Evolutionary conservation across 2,888 invertebrate species (phyloP).

Genomic region (Plagodis dolabraria): DNA sequence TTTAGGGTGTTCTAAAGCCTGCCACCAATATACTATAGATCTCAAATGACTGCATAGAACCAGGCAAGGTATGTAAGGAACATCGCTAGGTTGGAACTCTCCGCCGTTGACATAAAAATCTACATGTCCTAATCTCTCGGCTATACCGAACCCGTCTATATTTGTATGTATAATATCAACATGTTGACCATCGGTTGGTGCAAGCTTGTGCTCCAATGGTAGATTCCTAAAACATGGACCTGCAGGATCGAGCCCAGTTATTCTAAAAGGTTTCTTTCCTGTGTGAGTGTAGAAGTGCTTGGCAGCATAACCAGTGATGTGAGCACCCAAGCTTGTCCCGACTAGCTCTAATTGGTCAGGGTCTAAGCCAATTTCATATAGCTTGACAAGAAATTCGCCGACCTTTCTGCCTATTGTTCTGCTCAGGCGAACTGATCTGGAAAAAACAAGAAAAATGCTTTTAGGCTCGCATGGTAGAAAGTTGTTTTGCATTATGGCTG

Average conservation of each 20-base stretch:
- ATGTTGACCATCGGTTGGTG: conserved; percentile 54
- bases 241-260: conserved; percentile 74
- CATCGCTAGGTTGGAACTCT: conserved; percentile 71
- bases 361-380: conserved; percentile 58
- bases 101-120: conserved; percentile 77
- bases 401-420: conserved; percentile 64
- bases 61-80: conserved; percentile 68
- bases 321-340: conserved; percentile 71
- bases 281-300: conserved; percentile 65
- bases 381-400: conserved; percentile 66
- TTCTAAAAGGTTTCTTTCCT: conserved; percentile 62
- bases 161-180: conserved; percentile 75
- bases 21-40: conserved; percentile 72
- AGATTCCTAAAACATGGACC: conserved; percentile 72
- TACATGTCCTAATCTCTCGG: conserved; percentile 68
- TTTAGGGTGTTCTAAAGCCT: conserved; percentile 70
- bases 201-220: conserved; percentile 53
- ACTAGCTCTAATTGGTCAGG: conserved; percentile 67
- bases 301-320: conserved; percentile 62
- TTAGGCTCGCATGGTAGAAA: no score
- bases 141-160: conserved; percentile 78
- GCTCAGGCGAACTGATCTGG: conserved; percentile 69
- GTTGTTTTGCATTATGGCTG: no score
- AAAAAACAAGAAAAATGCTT: conserved; percentile 31
- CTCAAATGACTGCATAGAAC: conserved; percentile 68